These are phyloP conservation scores for Dryoscopus gambensis DNA, from an alignment of 2,113 vertebrate genomes.

Conservation along the genomic window DNA sequence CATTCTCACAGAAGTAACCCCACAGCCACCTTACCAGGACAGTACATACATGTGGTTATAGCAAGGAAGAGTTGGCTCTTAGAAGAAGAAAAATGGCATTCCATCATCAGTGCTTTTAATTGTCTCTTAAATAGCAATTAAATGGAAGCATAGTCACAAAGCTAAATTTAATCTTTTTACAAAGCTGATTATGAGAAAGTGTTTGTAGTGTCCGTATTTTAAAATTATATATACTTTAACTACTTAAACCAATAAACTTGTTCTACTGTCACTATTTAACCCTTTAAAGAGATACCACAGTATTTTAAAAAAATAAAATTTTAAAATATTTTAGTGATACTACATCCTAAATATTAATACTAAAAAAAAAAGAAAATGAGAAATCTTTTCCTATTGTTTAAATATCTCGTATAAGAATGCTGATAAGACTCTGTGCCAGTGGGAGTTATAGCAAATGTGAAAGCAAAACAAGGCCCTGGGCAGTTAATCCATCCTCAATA, in stretches of 20 bases:
- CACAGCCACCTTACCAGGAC: not conserved
- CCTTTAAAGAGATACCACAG: not conserved
- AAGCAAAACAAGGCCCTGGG: not conserved
- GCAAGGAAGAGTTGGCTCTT: not conserved
- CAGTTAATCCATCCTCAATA: not conserved
- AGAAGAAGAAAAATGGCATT: not conserved
- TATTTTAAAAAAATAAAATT: not conserved
- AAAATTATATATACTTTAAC: not conserved
- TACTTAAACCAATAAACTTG: not conserved
- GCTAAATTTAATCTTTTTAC: not conserved
- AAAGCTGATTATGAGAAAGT: not conserved
- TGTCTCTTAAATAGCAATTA: not conserved
- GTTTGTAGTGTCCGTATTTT: not conserved
- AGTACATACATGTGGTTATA: not conserved
- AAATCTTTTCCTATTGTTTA: not conserved
- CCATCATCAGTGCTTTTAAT: not conserved
- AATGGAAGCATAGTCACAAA: not conserved
- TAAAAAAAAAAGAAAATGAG: not conserved
- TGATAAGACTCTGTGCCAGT: not conserved
- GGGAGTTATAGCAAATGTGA: not conserved
- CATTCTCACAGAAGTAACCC: not conserved
- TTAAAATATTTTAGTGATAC: not conserved
- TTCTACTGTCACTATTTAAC: not conserved
- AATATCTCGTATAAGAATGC: not conserved
- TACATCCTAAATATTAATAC: not conserved